Evolutionary conservation across 2,888 invertebrate species (phyloP).

Genomic region (Disparrhopalites patrizii): DNA sequence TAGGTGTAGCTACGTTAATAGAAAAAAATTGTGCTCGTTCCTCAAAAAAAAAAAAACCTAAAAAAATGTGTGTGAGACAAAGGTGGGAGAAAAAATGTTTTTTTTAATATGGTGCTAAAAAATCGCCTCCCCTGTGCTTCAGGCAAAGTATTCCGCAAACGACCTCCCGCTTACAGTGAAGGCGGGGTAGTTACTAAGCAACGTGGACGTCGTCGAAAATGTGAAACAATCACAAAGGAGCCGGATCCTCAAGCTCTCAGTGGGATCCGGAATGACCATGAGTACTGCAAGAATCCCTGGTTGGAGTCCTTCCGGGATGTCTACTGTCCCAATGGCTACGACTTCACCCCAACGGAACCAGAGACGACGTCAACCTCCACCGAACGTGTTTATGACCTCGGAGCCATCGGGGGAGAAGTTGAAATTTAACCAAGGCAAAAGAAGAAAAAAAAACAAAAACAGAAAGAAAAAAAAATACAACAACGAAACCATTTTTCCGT

Average conservation of each 20-base stretch:
- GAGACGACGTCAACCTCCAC: neutral
- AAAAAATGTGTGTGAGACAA: neutral
- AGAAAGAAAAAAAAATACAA: too few relatives aligned
- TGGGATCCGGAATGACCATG: constrained; percentile 24
- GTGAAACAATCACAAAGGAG: neutral
- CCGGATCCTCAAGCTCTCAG: constrained; percentile 19
- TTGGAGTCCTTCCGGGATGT: constrained; percentile 16
- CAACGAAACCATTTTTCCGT: too few relatives aligned
- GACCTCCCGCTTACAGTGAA: constrained; percentile 5
- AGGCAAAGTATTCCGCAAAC: constrained; percentile 17
- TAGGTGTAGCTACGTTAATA: too few relatives aligned
- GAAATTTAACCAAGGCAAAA: too few relatives aligned
- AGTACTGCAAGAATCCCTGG: constrained; percentile 25
- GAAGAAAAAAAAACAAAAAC: too few relatives aligned
- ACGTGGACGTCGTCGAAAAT: constrained; percentile 14
- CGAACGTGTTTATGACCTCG: constrained; percentile 13
- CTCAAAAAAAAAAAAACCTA: neutral
- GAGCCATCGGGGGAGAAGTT: constrained; percentile 14
- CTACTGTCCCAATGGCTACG: neutral
- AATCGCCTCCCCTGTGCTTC: too few relatives aligned
- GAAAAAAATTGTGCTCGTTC: neutral
- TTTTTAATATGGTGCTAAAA: too few relatives aligned
- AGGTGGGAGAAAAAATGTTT: too few relatives aligned
- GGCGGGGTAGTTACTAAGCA: neutral
- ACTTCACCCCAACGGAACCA: neutral